Conservation (phyloP, 2,113 vertebrate species). For the Brachypteracias leptosomus region DNA sequence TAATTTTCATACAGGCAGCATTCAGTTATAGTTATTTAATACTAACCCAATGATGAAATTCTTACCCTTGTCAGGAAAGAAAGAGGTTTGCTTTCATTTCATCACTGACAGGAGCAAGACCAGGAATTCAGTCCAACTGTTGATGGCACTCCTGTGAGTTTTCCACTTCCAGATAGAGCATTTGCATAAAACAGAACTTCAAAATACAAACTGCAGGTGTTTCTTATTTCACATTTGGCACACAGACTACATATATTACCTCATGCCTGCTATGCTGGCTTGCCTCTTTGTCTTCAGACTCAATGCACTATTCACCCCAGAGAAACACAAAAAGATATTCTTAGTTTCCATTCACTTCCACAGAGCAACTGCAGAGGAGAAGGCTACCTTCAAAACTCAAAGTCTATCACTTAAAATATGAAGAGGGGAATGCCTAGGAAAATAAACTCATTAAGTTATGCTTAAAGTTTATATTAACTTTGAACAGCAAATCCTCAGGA, state of each 20-base stretch:
- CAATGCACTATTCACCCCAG: slow-evolving; percentile 54
- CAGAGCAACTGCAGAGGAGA: neutral
- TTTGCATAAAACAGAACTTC: slow-evolving; percentile 53
- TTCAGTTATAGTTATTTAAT: neutral
- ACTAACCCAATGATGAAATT: neutral
- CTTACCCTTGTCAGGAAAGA: neutral
- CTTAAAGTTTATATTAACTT: neutral
- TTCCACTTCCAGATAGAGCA: neutral
- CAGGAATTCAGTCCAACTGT: neutral
- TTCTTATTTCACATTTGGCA: slow-evolving; percentile 65
- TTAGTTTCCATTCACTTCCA: neutral
- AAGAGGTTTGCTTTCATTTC: neutral
- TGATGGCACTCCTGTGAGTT: neutral
- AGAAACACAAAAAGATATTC: neutral
- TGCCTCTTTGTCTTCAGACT: slow-evolving; percentile 41
- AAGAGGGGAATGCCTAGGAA: neutral
- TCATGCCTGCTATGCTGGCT: slow-evolving; percentile 62
- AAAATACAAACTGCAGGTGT: slow-evolving; percentile 64
- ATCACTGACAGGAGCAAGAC: neutral
- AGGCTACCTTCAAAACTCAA: neutral
- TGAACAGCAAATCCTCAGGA: neutral
- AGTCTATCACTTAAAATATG: neutral
- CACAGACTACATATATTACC: slow-evolving; percentile 44
- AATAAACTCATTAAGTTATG: neutral
- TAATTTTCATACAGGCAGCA: neutral